Percentiles rank a stretch among this genome's conserved stretches.
Conservation (phyloP, 1,140 invertebrate species). For the Hyphantria cunea region DNA sequence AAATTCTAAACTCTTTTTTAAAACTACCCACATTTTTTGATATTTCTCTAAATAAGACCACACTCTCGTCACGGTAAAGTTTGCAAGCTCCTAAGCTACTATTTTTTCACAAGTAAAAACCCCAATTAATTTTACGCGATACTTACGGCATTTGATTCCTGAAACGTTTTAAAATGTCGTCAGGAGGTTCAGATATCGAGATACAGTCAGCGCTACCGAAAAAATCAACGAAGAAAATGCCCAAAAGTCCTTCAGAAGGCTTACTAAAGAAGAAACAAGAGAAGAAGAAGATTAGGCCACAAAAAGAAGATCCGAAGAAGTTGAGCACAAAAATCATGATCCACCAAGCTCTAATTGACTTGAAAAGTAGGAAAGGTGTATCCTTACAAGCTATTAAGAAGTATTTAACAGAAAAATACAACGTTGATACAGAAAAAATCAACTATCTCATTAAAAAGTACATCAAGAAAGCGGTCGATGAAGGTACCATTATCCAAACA, state of each 20-base stretch:
- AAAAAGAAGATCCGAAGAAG: slow-evolving; percentile 45
- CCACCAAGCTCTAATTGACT: slow-evolving; percentile 47
- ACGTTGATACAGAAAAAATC: slow-evolving; percentile 56
- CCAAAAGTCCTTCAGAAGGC: slow-evolving; percentile 42
- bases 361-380: slow-evolving; percentile 62
- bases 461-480: slow-evolving; percentile 55
- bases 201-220: slow-evolving; percentile 39
- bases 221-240: slow-evolving; percentile 42
- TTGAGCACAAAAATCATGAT: slow-evolving; percentile 62
- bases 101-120: background rate
- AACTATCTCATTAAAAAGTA: slow-evolving; percentile 62
- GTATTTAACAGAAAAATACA: slow-evolving; percentile 54
- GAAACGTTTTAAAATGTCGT: slow-evolving; percentile 42
- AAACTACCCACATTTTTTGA: slow-evolving; percentile 13
- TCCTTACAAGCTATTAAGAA: slow-evolving; percentile 69
- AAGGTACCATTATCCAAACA: slow-evolving; percentile 53
- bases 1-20: background rate
- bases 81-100: slow-evolving; percentile 1
- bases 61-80: slow-evolving; percentile 22
- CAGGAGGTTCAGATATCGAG: slow-evolving; percentile 48
- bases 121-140: background rate
- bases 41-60: background rate
- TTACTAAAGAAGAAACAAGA: slow-evolving; percentile 33
- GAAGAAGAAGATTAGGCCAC: slow-evolving; percentile 31
- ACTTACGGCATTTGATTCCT: background rate